Percentiles rank a stretch among this genome's conserved stretches.
These are phyloP conservation scores for Cinara cedri DNA, from an alignment of 2,888 invertebrate species.

Conservation along the genomic window DNA sequence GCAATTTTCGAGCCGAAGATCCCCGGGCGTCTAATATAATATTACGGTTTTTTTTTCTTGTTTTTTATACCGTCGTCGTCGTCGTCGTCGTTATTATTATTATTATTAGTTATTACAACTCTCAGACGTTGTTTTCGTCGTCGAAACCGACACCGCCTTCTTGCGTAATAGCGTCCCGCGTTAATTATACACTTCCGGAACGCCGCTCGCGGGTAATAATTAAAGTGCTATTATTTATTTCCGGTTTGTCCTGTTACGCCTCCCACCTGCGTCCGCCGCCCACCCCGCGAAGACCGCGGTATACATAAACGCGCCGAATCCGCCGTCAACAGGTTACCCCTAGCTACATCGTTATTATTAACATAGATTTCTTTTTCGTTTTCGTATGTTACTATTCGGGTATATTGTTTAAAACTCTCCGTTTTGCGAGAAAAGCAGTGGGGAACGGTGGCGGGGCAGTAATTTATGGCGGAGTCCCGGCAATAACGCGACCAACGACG, in stretches of 20 bases:
- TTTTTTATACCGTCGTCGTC: neutral
- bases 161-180: neutral
- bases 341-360: no score
- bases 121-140: neutral
- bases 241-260: neutral
- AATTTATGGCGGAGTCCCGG: no score
- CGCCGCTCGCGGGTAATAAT: neutral
- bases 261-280: neutral
- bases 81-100: slow-evolving; percentile 12
- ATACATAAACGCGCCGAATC: no score
- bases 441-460: no score
- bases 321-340: slow-evolving; percentile 40
- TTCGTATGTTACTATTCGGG: no score
- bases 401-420: no score
- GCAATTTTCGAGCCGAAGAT: neutral
- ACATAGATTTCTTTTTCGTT: no score
- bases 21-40: no score
- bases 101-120: neutral
- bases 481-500: no score
- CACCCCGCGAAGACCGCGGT: no score
- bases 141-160: slow-evolving; percentile 6
- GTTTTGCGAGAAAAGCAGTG: no score
- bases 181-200: slow-evolving; percentile 30
- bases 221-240: slow-evolving; percentile 42
- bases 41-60: neutral